Evolutionary conservation across 2,113 vertebrate genomes (phyloP), one percentile per base, ranked within the genome.

Genomic region (Carollia perspicillata): DNA sequence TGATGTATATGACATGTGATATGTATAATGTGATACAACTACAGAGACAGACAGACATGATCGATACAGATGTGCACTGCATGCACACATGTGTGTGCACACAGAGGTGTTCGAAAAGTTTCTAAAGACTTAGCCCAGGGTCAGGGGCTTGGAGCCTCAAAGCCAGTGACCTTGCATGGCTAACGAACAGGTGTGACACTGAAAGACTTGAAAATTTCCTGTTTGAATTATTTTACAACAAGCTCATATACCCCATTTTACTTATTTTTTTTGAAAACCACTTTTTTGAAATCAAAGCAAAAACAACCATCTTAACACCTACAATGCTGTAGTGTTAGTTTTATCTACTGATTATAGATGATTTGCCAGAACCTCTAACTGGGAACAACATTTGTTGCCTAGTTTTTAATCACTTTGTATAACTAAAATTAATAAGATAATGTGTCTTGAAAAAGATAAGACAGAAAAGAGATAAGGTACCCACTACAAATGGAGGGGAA

Each of bases 251-350:
- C 11, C 40, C 4, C 85, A 26, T n/a, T 35, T 85, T 63, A 30
- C 28, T 63, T 60, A 28, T 30, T 60, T 60, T 72, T 63, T 47
- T 35, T 42, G 7, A 79, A 91, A 69, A 22, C 22, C 37, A 23
- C 8, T 94, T 49, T 86, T 77, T 30, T 28, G 49, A 75, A 92
- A 30, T 23, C 71, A 86, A 90, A 87, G 16, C 17, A 85, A 58
- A 44, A 47, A n/a, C 72, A 72, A 58, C 51, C 60, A 92, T 66
- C 3, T 28, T 65, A 90, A 90, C 42, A 68, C 1, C 4, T 72
- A 33, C 14, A 83, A 13, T 35, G 13, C 26, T 20, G 71, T 63
- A 13, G 22, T 37, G 33, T 75, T 37, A 81, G 77, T 63, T 79
- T 63, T 69, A 71, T 35, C 44, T 95, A 55, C 63, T 65, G 17